These are phyloP conservation scores for Ammospiza maritima DNA, from an alignment of 2,797 vertebrate genomes.

Conservation along the genomic window DNA sequence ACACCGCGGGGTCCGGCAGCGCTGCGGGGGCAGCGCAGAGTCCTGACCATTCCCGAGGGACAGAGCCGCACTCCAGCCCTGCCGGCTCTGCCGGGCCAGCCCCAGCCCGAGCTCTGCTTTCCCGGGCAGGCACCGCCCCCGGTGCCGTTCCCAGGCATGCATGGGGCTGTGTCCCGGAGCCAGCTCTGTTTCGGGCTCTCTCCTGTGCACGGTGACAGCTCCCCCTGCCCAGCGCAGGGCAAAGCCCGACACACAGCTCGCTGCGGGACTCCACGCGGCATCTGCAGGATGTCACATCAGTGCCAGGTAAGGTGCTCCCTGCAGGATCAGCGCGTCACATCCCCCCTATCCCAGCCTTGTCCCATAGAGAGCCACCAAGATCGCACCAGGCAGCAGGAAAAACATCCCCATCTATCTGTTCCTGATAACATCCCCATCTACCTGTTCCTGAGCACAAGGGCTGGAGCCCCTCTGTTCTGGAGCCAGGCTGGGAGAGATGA, in stretches of 20 bases:
- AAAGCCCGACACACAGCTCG: background rate
- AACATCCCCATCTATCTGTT: background rate
- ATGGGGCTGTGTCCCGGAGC: background rate
- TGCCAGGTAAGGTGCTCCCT: background rate
- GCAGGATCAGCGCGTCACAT: background rate
- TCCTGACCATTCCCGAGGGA: fast-evolving
- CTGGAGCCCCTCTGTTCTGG: background rate
- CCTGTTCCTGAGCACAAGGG: background rate
- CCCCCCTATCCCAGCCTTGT: background rate
- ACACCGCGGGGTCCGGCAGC: background rate
- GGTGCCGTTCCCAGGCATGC: background rate
- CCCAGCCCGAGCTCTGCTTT: background rate
- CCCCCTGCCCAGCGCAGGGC: fast-evolving
- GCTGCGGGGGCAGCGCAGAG: fast-evolving
- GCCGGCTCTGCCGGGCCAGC: background rate
- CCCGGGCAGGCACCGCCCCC: background rate
- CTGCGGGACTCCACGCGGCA: background rate
- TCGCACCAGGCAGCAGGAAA: background rate
- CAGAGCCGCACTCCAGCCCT: too few species aligned
- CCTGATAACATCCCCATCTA: background rate
- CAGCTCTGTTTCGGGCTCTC: background rate
- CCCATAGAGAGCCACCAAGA: fast-evolving
- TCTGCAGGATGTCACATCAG: background rate
- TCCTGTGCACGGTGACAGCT: background rate
- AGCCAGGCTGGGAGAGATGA: background rate